These are phyloP conservation scores for Phylloscopus trochilus DNA, from an alignment of 2,113 vertebrate species.

Conservation along the genomic window DNA sequence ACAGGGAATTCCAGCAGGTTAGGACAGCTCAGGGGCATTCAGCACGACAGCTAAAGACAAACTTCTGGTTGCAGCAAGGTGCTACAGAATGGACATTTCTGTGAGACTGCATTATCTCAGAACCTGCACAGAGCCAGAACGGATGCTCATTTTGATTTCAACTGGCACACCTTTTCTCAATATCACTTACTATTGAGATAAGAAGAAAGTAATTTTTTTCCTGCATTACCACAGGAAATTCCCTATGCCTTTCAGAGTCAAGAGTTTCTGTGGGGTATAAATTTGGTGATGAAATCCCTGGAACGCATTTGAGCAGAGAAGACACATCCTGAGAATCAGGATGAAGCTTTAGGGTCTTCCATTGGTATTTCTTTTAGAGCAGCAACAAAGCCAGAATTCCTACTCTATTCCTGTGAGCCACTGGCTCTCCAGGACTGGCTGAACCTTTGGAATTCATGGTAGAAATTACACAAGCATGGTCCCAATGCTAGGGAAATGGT, in stretches of 20 bases:
- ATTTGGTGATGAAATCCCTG: background rate
- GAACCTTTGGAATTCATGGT: background rate
- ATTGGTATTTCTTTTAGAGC: background rate
- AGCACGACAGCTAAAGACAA: background rate
- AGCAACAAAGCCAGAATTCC: background rate
- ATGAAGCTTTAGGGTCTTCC: background rate
- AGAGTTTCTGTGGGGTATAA: background rate
- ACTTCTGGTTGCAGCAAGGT: background rate
- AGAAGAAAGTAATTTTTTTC: background rate
- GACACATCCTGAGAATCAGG: background rate
- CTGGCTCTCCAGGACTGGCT: background rate
- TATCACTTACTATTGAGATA: background rate
- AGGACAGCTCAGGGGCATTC: background rate
- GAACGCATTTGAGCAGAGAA: background rate
- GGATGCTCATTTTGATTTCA: background rate
- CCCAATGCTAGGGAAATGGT: background rate
- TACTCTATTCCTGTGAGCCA: background rate
- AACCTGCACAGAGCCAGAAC: background rate
- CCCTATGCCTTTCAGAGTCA: background rate
- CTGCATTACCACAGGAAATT: background rate
- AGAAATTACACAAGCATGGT: background rate
- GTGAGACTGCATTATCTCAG: background rate
- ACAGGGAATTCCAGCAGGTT: background rate
- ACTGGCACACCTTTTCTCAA: background rate
- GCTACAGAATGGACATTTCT: background rate